phyloP scores from a whole-genome alignment of 37 sponge, comb jelly and placozoan genomes.

The Tethya wilhelma region DNA sequence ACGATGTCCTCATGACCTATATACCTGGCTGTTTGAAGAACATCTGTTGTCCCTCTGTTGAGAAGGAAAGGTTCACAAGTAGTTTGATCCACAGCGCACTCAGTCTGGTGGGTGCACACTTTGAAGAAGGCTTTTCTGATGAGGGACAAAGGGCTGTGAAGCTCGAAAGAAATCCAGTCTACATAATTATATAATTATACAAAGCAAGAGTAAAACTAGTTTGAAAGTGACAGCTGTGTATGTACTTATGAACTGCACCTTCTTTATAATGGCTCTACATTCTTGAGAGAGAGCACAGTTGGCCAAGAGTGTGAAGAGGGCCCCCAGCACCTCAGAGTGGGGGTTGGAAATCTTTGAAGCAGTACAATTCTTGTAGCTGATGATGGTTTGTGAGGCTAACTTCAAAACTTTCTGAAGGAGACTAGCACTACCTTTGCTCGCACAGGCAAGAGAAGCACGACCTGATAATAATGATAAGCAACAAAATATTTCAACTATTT shows the following conservation, averaged over 20 bases:
- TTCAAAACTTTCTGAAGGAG: slow-evolving; percentile 56
- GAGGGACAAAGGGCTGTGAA: slow-evolving; percentile 5
- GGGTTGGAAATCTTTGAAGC: slow-evolving; percentile 23
- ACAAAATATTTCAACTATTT: background rate
- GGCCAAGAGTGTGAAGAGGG: slow-evolving; percentile 64
- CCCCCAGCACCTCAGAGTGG: slow-evolving; percentile 30
- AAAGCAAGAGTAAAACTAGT: background rate
- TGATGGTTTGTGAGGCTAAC: slow-evolving; percentile 17
- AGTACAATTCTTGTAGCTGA: slow-evolving; percentile 34
- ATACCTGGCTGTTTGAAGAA: slow-evolving; percentile 65
- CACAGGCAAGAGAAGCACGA: slow-evolving; percentile 20
- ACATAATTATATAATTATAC: background rate
- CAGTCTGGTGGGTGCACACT: slow-evolving; percentile 4
- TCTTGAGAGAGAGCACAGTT: slow-evolving; percentile 66
- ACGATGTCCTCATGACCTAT: background rate
- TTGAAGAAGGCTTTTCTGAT: slow-evolving; percentile 14
- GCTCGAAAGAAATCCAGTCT: slow-evolving; percentile 43
- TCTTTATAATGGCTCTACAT: slow-evolving; percentile 70
- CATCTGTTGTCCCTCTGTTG: slow-evolving; percentile 73
- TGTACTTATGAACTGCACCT: slow-evolving; percentile 32
- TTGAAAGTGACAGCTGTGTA: background rate
- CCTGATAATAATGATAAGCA: slow-evolving; percentile 11
- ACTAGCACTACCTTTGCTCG: slow-evolving; percentile 7
- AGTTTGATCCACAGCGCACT: slow-evolving; percentile 55
- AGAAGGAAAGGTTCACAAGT: slow-evolving; percentile 68